These are phyloP conservation scores for Cantharis flavilabris DNA, from an alignment of 2,888 invertebrate genomes.

Conservation along the genomic window DNA sequence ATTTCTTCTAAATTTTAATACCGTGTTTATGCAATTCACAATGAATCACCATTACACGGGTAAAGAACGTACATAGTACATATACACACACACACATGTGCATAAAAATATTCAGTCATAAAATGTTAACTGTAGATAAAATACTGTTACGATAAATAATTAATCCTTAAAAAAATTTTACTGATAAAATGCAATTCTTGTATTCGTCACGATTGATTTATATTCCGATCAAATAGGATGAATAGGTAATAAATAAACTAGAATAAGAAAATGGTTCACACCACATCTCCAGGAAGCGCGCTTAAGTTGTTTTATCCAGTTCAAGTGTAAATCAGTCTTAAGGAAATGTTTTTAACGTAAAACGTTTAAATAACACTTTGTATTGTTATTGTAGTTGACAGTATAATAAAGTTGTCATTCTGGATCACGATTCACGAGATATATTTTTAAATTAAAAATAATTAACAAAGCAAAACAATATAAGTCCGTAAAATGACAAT, in stretches of 20 bases:
- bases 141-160: background rate
- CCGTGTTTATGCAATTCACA: background rate
- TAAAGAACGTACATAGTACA: background rate
- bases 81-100: background rate
- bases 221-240: background rate
- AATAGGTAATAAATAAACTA: conserved; percentile 1
- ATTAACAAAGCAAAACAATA: background rate
- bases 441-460: background rate
- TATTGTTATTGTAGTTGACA: conserved; percentile 16
- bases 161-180: background rate
- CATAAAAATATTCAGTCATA: background rate
- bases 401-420: background rate
- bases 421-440: background rate
- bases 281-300: conserved; percentile 23
- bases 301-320: conserved; percentile 21
- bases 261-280: conserved; percentile 11
- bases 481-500: background rate
- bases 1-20: background rate
- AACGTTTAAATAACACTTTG: conserved; percentile 10
- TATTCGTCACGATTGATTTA: background rate
- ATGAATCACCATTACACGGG: background rate
- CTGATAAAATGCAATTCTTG: background rate
- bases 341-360: conserved; percentile 17
- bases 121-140: background rate
- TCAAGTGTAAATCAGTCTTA: conserved; percentile 19